Conservation (phyloP, 2,113 vertebrate species). For the Anhinga rufa region DNA sequence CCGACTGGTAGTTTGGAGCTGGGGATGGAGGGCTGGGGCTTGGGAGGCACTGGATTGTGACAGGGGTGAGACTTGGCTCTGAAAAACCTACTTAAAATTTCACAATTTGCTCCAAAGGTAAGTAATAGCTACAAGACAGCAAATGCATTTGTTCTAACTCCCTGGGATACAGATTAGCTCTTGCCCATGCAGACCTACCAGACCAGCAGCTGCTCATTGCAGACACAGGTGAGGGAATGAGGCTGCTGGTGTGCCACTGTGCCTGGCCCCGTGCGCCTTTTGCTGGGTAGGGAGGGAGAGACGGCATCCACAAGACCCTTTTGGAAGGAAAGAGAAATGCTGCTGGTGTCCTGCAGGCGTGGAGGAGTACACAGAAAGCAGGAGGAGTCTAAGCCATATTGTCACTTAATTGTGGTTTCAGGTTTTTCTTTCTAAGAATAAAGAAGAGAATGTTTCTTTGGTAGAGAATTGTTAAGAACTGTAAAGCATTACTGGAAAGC, state of each 20-base stretch:
- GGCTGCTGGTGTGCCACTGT: neutral
- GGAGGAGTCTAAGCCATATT: neutral
- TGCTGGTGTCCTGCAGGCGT: neutral
- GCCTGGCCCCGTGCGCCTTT: rapidly evolving
- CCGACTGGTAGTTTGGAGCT: neutral
- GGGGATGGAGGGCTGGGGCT: neutral
- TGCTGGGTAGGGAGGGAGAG: neutral
- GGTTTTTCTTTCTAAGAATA: neutral
- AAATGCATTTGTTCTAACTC: neutral
- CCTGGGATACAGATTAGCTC: neutral
- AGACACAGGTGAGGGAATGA: neutral
- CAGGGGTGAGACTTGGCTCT: neutral
- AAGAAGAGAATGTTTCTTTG: neutral
- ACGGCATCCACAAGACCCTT: neutral
- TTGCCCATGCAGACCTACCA: neutral
- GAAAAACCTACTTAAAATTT: neutral
- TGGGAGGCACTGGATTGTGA: neutral
- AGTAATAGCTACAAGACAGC: neutral
- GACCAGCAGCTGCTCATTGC: neutral
- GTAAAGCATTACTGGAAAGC: neutral
- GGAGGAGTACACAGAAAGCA: neutral
- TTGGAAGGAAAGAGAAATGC: neutral
- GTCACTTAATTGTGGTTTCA: neutral
- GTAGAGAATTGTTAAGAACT: neutral
- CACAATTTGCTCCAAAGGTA: neutral